Conservation (phyloP, 2,797 vertebrate genomes). For the Peromyscus aztecus region DNA sequence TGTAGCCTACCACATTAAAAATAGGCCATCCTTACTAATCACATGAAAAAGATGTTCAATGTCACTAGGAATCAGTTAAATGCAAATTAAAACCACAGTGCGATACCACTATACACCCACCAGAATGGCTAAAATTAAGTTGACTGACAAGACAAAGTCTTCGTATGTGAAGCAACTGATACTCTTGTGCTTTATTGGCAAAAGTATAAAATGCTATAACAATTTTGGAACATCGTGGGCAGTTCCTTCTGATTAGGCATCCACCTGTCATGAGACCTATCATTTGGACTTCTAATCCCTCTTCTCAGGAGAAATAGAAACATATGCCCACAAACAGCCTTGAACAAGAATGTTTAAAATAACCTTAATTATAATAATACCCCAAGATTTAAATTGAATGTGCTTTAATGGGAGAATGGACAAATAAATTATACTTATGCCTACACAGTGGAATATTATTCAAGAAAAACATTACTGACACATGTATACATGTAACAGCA, state of each 20-base stretch:
- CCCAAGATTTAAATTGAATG: not conserved
- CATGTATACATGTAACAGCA: not conserved
- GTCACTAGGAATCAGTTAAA: slow-evolving; percentile 62
- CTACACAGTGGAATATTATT: not conserved
- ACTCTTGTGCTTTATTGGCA: slow-evolving; percentile 7
- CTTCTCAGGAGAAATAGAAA: slow-evolving; percentile 45
- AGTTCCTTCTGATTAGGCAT: slow-evolving; percentile 52
- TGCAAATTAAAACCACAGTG: slow-evolving; percentile 36
- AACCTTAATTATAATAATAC: slow-evolving; percentile 35
- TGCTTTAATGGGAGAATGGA: not conserved
- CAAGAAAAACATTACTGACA: not conserved
- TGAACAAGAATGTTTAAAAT: not conserved
- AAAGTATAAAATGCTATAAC: slow-evolving; percentile 41
- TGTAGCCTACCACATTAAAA: slow-evolving; percentile 55
- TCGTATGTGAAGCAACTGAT: slow-evolving; percentile 40
- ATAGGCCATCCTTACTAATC: slow-evolving; percentile 48
- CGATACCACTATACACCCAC: slow-evolving; percentile 23
- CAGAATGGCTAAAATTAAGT: slow-evolving; percentile 67
- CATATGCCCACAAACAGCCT: not conserved
- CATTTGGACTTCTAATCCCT: slow-evolving; percentile 9
- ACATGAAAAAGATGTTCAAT: slow-evolving; percentile 37
- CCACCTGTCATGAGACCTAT: not conserved
- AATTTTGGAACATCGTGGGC: not conserved
- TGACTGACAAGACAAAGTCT: slow-evolving; percentile 37
- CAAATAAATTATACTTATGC: slow-evolving; percentile 26